A percentile compares a stretch with the other conserved stretches of the same genome.
Evolutionary conservation across 2,888 invertebrate genomes (phyloP).

Genomic region (Vesta saturnalis): DNA sequence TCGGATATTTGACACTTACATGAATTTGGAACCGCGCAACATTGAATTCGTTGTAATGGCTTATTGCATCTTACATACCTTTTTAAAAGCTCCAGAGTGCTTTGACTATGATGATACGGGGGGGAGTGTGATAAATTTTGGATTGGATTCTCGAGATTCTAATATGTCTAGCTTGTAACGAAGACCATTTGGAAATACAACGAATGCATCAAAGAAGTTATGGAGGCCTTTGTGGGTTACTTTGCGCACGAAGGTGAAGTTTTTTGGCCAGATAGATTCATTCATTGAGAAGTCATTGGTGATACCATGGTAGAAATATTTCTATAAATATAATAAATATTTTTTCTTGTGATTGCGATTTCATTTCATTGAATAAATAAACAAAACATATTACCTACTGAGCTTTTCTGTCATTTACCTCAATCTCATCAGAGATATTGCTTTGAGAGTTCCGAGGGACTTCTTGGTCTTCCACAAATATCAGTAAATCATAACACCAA

Average conservation of each 20-base stretch:
- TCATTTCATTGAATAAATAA: no score
- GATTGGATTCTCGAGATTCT: background rate
- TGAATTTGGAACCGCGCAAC: background rate
- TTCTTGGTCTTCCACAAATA: background rate
- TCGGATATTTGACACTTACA: background rate
- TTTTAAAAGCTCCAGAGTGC: background rate
- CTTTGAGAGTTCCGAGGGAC: background rate
- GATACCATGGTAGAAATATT: no score
- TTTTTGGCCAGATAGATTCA: no score
- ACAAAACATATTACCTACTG: background rate
- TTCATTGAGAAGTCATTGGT: no score
- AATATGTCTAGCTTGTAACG: background rate
- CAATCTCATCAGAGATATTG: background rate
- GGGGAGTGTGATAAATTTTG: background rate
- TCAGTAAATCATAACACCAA: background rate
- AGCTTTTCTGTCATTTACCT: background rate
- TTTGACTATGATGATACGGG: background rate
- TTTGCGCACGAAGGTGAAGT: background rate
- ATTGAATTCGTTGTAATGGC: background rate
- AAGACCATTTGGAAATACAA: background rate
- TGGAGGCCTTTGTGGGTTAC: background rate
- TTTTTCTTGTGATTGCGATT: background rate
- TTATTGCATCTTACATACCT: background rate
- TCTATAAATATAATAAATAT: background rate
- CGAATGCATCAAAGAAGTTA: background rate